Evolutionary conservation across 1,140 invertebrate species (phyloP), one percentile per base, ranked within the genome.

Genomic region (Lasioglossum albipes): DNA sequence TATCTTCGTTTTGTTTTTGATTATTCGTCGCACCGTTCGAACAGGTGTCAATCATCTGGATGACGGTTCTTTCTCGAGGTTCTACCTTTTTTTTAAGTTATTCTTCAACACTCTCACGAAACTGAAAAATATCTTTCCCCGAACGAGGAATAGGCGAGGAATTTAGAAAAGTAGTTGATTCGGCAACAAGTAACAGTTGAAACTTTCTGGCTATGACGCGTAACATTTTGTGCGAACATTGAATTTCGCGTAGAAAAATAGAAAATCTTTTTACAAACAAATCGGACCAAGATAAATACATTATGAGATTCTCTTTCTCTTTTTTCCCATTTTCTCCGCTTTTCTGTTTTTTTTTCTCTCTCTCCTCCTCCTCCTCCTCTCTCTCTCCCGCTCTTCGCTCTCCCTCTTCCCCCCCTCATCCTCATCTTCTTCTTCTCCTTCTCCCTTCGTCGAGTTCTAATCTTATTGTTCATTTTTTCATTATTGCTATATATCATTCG

Each of bases 181-280:
- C 9, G 31, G 36, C 57, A 76, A 76, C 74, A 52, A 68, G 66
- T 41, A 76, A 76, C 74, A 76, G 65, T 59, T 54, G 67, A 76
- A 54, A 54, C 64, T 75, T 36, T 61, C 75, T 52, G 27, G 61
- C 69, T 71, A 71, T 16, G 75, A 78, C 70, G 75, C 67, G 45
- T 69, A 78, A 78, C 68, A 70, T 71, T 72, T 71, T 62, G 42
- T 69, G 41, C 45, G 42, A 71, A 64, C 20, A 71, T 31, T 49
- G 52, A 45, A 69, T 59, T 59, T 22, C 59, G 49, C 61, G 62
- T 78, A 78, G 68, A 78, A 78, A 78, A 78, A 78, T 78, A 78
- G 76, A 78, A 72, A 72, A 72, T 72, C 68, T 72, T 78, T 78
- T 65, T 78, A 78, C 68, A 78, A 78, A 72, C 76, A 72, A 78